A percentile compares a stretch with the other conserved stretches of the same genome.
Conservation (phyloP, 1,140 invertebrate species). For the Ptiloglossa arizonensis region DNA sequence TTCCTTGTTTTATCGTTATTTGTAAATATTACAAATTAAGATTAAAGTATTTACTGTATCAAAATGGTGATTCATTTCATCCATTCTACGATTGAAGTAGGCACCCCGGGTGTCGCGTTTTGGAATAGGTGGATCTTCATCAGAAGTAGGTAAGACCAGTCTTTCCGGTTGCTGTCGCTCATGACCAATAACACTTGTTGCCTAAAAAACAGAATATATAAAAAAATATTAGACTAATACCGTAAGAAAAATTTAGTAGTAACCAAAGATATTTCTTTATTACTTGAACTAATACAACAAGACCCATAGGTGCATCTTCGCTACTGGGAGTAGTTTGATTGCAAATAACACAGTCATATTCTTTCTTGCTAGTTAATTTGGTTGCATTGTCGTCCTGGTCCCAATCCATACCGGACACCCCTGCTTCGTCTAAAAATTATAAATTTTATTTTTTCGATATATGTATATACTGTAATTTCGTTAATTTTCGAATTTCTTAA, state of each 20-base stretch:
- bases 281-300: constrained; percentile 93
- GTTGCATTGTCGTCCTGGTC: constrained; percentile 83
- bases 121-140: constrained; percentile 83
- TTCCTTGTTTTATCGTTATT: background rate
- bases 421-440: constrained; percentile 78
- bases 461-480: no score
- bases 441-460: background rate
- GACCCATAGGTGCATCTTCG: constrained; percentile 93
- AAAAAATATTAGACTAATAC: background rate
- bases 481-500: constrained; percentile 7
- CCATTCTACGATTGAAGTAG: constrained; percentile 86
- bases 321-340: constrained; percentile 93
- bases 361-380: constrained; percentile 84
- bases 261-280: constrained; percentile 48
- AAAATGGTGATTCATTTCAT: constrained; percentile 88
- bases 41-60: constrained; percentile 83
- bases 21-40: background rate
- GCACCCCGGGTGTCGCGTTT: constrained; percentile 84
- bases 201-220: constrained; percentile 79
- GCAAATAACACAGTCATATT: constrained; percentile 98
- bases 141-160: constrained; percentile 85
- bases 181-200: constrained; percentile 91
- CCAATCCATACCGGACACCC: constrained; percentile 85
- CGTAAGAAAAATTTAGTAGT: background rate
- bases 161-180: constrained; percentile 85